Conservation (phyloP, 2,888 invertebrate species). For the Diplazon laetatorius region DNA sequence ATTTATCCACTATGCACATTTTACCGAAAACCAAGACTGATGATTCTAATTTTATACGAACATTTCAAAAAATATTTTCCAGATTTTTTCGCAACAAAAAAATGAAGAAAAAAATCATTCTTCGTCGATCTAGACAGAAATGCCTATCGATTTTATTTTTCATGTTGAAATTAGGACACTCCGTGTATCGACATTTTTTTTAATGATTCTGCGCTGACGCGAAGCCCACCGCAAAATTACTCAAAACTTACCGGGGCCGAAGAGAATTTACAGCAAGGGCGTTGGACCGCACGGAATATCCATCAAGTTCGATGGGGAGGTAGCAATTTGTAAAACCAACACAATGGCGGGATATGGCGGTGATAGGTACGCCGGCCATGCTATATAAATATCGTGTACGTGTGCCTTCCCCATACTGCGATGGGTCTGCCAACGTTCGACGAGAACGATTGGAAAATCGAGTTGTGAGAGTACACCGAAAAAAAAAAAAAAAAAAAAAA, state of each 20-base stretch:
- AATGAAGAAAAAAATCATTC: no score
- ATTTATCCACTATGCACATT: no score
- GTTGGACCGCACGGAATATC: conserved; percentile 51
- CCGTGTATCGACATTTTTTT: conserved; percentile 5
- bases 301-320: conserved; percentile 49
- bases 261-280: conserved; percentile 28
- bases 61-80: no score
- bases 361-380: conserved; percentile 32
- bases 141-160: no score
- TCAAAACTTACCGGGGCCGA: conserved; percentile 15
- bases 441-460: conserved; percentile 48
- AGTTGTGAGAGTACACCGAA: conserved; percentile 27
- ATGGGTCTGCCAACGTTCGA: conserved; percentile 11
- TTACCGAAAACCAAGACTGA: no score
- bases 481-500: no score
- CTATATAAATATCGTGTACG: conserved; percentile 39
- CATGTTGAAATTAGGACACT: not conserved
- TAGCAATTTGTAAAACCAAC: conserved; percentile 63
- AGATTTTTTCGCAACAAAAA: no score
- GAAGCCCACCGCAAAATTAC: conserved; percentile 15
- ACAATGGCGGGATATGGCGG: conserved; percentile 54
- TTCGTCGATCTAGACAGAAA: no score
- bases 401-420: conserved; percentile 1
- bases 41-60: no score
- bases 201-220: not conserved